Conservation (phyloP, 2,797 vertebrate genomes). For the Serranus cabrilla region DNA sequence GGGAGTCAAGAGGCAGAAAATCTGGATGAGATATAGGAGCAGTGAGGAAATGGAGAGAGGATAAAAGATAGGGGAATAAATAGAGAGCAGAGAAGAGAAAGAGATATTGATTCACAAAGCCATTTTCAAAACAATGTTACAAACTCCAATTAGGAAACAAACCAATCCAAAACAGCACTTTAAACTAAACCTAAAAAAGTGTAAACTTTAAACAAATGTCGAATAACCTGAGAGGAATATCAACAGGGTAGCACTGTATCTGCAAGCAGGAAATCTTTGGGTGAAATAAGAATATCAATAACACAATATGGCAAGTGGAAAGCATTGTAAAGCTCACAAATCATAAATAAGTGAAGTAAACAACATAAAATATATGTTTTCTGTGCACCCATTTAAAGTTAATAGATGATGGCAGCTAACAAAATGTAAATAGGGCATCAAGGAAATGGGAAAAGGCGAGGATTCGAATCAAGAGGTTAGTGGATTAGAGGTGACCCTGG, state of each 20-base stretch:
- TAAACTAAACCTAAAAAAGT: conserved; percentile 14
- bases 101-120: conserved; percentile 53
- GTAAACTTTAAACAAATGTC: conserved; percentile 27
- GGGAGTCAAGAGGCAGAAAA: conserved; percentile 49
- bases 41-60: conserved; percentile 15
- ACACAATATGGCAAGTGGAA: not conserved
- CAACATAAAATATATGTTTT: not conserved
- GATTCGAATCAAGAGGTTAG: conserved; percentile 18
- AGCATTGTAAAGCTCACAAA: not conserved
- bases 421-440: not conserved
- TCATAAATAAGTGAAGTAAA: not conserved
- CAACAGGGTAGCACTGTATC: not conserved
- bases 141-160: conserved; percentile 50
- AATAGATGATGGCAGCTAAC: not conserved
- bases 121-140: conserved; percentile 55
- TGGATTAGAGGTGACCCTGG: conserved; percentile 67
- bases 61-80: conserved; percentile 23
- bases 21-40: conserved; percentile 31
- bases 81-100: conserved; percentile 27
- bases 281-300: not conserved
- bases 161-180: conserved; percentile 35
- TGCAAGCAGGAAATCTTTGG: not conserved
- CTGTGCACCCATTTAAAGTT: not conserved
- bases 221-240: not conserved
- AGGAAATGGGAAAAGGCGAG: not conserved